Evolutionary conservation across 2,888 invertebrate species (phyloP).

Genomic region (Congeria kusceri): DNA sequence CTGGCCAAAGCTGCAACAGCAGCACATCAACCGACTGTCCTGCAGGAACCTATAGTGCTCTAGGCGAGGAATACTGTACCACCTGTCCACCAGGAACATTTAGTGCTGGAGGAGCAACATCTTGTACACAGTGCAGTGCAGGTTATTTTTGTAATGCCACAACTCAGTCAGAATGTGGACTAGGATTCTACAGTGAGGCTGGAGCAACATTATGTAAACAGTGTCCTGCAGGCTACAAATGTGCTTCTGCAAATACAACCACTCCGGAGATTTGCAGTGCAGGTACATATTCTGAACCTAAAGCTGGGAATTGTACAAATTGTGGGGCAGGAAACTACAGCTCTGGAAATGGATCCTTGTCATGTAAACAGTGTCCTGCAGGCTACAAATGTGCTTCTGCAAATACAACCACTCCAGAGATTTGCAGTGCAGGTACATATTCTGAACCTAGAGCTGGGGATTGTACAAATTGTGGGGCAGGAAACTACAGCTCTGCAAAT

Average conservation of each 20-base stretch:
- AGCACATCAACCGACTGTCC: slow-evolving; percentile 65
- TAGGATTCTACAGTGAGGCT: slow-evolving; percentile 56
- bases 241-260: not conserved
- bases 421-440: slow-evolving; percentile 64
- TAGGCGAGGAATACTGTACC: slow-evolving; percentile 72
- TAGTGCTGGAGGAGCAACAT: slow-evolving; percentile 63
- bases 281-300: not conserved
- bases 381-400: slow-evolving; percentile 64
- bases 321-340: not conserved
- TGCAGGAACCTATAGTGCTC: slow-evolving; percentile 72
- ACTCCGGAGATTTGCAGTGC: not conserved
- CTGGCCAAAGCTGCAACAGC: slow-evolving; percentile 74
- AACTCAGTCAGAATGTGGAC: slow-evolving; percentile 31
- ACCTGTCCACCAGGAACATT: slow-evolving; percentile 77
- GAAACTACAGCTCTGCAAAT: slow-evolving; percentile 56
- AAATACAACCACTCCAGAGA: slow-evolving; percentile 44
- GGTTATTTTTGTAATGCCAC: slow-evolving; percentile 37
- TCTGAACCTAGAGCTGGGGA: slow-evolving; percentile 58
- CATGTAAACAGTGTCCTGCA: slow-evolving; percentile 74
- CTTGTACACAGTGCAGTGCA: slow-evolving; percentile 66
- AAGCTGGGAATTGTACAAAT: not conserved
- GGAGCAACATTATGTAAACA: not conserved
- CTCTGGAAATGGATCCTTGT: not conserved
- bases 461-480: slow-evolving; percentile 76
- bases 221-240: not conserved